Conservation (phyloP, 2,797 vertebrate species). For the Sphenodon punctatus region DNA sequence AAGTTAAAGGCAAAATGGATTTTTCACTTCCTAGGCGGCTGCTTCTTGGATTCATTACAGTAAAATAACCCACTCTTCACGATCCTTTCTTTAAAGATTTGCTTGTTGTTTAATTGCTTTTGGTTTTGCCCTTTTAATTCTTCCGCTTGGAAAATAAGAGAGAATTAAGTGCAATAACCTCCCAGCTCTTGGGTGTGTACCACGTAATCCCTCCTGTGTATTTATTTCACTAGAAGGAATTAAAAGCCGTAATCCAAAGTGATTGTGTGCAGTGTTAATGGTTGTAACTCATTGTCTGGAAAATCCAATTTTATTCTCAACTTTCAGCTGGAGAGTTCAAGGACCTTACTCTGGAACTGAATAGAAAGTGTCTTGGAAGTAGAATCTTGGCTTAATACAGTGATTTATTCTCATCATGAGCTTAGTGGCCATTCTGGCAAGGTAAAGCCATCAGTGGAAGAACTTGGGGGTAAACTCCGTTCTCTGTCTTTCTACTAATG, state of each 20-base stretch:
- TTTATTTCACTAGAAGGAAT: background rate
- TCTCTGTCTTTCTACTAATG: background rate
- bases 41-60: no score
- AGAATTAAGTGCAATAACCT: rapidly evolving
- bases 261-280: rapidly evolving
- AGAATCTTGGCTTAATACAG: background rate
- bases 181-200: background rate
- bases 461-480: background rate
- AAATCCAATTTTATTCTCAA: background rate
- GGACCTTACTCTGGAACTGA: background rate
- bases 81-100: background rate
- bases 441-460: background rate
- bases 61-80: background rate
- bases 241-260: background rate
- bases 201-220: rapidly evolving
- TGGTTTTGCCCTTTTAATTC: background rate
- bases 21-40: no score
- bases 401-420: background rate
- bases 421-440: background rate
- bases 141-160: rapidly evolving
- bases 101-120: rapidly evolving
- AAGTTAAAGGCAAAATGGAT: no score
- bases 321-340: rapidly evolving
- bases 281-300: background rate
- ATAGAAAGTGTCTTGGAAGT: background rate